Base-by-base conservation (phyloP, 1,140 invertebrate species). In the Drosophila mauritiana region DNA sequence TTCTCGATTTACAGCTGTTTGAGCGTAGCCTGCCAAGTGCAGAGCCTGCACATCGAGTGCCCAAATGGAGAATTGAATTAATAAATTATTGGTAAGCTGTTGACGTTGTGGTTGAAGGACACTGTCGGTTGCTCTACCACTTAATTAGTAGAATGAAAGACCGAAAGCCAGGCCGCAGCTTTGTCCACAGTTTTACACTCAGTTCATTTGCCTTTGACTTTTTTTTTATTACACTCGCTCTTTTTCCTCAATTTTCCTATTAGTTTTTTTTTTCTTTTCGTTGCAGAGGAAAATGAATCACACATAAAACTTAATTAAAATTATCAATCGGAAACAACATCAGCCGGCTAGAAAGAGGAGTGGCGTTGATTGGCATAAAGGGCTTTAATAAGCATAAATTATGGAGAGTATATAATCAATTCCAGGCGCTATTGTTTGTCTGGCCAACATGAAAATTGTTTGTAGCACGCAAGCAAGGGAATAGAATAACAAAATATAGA, bases 321-420 rank as follows among this genome's bases (percentile, higher is more conserved):
- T 42, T 73, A 37, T 63, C 46, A 72, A 40, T 61, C 48, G 55
- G 34, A 73, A 59, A 36, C 54, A 45, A 61, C 25, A 51, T 40
- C 34, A 48, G 42, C 11, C 13, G 55, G 17, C 3, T 13, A 11
- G 42, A 6, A 37, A 64, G 59, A 36, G 69, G 57, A 42, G 56
- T 73, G 73, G 31, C 54, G 31, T 76, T 75, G 39, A 43, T 73
- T 51, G 52, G 57, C 36, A 49, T 75, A 57, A 75, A 67, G 17
- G 61, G 55, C 46, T 54, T 57, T 77, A 84, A 72, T 85, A 51
- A 58, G 67, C 51, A 78, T 88, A 88, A 78, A 88, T 85, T 82
- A 88, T 88, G 57, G 51, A 56, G 34, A 39, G 54, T 45, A 69
- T 63, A 70, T 88, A 85, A 85, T 85, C 82, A 88, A 85, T 85